phyloP scores from a whole-genome alignment of 1,140 invertebrate species.

The Hylyphantes graminicola region DNA sequence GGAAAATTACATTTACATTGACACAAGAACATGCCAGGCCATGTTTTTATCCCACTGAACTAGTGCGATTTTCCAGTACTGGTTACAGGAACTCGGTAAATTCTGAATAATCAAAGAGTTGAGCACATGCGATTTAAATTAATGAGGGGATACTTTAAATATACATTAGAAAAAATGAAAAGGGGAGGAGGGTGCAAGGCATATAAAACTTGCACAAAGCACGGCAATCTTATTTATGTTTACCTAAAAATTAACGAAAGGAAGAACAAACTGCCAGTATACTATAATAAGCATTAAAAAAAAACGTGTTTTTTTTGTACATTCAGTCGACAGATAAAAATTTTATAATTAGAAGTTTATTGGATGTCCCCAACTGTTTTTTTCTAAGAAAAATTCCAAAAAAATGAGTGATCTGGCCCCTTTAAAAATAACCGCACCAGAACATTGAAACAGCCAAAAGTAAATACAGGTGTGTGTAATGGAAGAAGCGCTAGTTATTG shows the following conservation, averaged over 20 bases:
- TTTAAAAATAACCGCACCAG: conserved; percentile 54
- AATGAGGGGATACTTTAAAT: not conserved
- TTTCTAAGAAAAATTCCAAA: conserved; percentile 37
- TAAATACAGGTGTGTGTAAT: conserved; percentile 52
- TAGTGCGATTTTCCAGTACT: conserved; percentile 51
- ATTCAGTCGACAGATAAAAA: conserved; percentile 36
- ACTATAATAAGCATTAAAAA: conserved; percentile 52
- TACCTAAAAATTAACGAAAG: conserved; percentile 20
- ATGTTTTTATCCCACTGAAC: conserved; percentile 54
- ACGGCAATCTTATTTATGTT: not conserved
- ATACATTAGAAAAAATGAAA: not conserved
- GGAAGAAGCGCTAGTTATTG: conserved; percentile 56
- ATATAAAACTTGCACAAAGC: conserved; percentile 17
- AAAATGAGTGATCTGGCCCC: conserved; percentile 44
- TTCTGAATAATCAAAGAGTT: conserved; percentile 43
- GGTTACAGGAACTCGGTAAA: conserved; percentile 48
- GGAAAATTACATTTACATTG: conserved; percentile 58
- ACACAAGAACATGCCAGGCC: conserved; percentile 57
- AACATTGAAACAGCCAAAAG: conserved; percentile 59
- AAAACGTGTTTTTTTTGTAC: conserved; percentile 28
- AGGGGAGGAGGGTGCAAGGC: conserved; percentile 42
- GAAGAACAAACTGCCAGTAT: conserved; percentile 44
- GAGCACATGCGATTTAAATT: conserved; percentile 42
- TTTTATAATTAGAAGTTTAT: conserved; percentile 17
- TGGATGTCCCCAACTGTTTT: conserved; percentile 19